These are phyloP conservation scores for Emys orbicularis DNA, from an alignment of 2,797 vertebrate genomes.

Conservation along the genomic window DNA sequence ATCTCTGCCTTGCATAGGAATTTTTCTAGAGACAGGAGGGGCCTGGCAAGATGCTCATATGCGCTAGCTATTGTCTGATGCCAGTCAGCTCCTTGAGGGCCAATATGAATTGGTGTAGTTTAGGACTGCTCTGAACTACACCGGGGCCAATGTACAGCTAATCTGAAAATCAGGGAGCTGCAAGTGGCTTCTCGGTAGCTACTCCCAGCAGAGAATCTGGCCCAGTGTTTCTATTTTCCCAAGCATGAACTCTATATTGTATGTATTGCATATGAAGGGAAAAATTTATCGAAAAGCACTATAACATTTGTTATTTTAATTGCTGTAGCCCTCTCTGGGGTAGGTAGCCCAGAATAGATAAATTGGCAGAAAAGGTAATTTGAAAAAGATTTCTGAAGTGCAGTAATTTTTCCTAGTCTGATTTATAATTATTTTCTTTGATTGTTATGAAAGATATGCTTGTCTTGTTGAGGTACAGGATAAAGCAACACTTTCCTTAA, in stretches of 20 bases:
- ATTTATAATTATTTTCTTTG: not conserved
- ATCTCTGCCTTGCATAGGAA: not conserved
- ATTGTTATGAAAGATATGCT: not conserved
- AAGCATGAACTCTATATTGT: not conserved
- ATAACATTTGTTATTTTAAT: not conserved
- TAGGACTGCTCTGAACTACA: not conserved
- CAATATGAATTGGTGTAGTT: not conserved
- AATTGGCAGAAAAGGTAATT: not conserved
- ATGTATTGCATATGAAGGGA: not conserved
- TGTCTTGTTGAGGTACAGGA: not conserved
- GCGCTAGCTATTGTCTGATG: not conserved
- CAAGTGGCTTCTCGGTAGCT: not conserved
- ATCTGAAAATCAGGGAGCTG: not conserved
- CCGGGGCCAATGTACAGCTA: not conserved
- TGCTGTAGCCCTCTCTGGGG: not conserved
- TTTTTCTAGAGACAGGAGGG: not conserved
- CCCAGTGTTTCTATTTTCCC: not conserved
- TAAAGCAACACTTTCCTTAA: not conserved
- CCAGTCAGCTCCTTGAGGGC: not conserved
- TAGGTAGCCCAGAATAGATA: rapidly evolving
- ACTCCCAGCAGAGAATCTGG: not conserved
- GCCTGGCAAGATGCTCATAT: not conserved
- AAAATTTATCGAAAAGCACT: not conserved
- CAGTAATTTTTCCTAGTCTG: not conserved
- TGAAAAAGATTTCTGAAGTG: not conserved